Conservation (phyloP, 2,888 invertebrate species). For the Agriotes lineatus region DNA sequence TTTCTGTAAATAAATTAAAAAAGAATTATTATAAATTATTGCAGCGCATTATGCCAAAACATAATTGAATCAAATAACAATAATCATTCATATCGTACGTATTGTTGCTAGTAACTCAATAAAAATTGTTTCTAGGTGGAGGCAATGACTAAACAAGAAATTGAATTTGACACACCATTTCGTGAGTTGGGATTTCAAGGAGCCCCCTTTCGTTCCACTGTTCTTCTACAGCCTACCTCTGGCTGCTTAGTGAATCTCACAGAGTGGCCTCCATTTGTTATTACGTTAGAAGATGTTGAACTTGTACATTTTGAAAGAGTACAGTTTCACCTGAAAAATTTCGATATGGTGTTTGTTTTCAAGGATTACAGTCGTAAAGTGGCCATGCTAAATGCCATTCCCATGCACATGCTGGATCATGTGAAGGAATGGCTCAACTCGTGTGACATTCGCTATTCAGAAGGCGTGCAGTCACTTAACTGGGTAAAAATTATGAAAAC, state of each 20-base stretch:
- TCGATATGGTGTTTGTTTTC: constrained; percentile 99
- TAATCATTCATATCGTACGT: too few relatives aligned
- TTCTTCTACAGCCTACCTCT: constrained; percentile 95
- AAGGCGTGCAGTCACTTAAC: constrained; percentile 98
- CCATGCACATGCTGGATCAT: constrained; percentile 98
- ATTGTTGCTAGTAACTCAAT: too few relatives aligned
- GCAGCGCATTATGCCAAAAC: too few relatives aligned
- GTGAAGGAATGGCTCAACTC: constrained; percentile 98
- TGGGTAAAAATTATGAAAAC: constrained; percentile 99
- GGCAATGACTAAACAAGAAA: constrained; percentile 93
- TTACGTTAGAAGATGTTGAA: constrained; percentile 97
- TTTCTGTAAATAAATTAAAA: too few relatives aligned
- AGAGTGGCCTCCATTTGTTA: constrained; percentile 99
- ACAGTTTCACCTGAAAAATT: constrained; percentile 98
- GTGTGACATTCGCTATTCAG: constrained; percentile 82
- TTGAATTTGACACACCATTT: constrained; percentile 99
- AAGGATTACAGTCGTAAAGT: constrained; percentile 97
- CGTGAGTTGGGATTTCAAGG: constrained; percentile 98
- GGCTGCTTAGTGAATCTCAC: constrained; percentile 97
- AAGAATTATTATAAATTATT: too few relatives aligned
- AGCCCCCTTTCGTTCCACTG: constrained; percentile 96
- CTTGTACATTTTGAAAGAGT: constrained; percentile 99
- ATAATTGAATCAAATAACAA: too few relatives aligned
- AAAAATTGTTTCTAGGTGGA: constrained; percentile 84
- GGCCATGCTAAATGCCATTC: constrained; percentile 98